A percentile compares a stretch with the other conserved stretches of the same genome.
phyloP scores from a whole-genome alignment of 2,113 vertebrate genomes.

The Entosphenus tridentatus region DNA sequence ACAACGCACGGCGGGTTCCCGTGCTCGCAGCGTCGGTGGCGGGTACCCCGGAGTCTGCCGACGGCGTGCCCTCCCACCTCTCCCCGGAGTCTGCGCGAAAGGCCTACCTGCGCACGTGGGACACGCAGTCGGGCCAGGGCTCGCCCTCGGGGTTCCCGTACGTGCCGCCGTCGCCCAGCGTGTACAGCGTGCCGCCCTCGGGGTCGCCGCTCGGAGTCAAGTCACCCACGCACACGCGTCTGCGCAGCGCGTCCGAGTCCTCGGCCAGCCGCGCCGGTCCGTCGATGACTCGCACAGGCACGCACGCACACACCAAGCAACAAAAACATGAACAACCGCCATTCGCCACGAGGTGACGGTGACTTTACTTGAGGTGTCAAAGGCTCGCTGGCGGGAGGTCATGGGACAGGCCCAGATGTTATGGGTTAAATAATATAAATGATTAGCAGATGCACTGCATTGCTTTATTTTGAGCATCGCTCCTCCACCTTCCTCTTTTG shows the following conservation, averaged over 20 bases:
- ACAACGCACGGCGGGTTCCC: neutral
- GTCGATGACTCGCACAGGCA: neutral
- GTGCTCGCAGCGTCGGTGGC: slow-evolving; percentile 49
- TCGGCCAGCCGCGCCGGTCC: slow-evolving; percentile 20
- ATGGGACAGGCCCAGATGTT: too few species aligned
- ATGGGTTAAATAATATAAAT: too few species aligned
- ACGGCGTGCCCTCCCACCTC: slow-evolving; percentile 60
- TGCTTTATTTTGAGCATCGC: too few species aligned
- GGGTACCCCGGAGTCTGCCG: slow-evolving; percentile 71
- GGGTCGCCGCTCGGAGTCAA: slow-evolving; percentile 44
- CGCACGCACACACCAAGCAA: too few species aligned
- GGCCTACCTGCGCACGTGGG: slow-evolving; percentile 77
- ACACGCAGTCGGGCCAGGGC: slow-evolving; percentile 40
- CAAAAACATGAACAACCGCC: too few species aligned
- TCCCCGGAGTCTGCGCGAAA: slow-evolving; percentile 78
- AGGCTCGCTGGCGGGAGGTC: too few species aligned
- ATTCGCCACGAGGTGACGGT: too few species aligned
- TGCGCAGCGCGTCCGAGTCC: slow-evolving; percentile 74
- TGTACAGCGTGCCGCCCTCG: slow-evolving; percentile 59
- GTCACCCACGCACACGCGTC: slow-evolving; percentile 55
- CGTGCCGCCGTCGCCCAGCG: slow-evolving; percentile 46
- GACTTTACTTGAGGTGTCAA: too few species aligned
- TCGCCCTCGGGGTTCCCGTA: slow-evolving; percentile 32
- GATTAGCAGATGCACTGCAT: too few species aligned
- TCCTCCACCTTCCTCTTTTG: too few species aligned